phyloP scores from a whole-genome alignment of 2,797 vertebrate genomes.

The Sphenodon punctatus region DNA sequence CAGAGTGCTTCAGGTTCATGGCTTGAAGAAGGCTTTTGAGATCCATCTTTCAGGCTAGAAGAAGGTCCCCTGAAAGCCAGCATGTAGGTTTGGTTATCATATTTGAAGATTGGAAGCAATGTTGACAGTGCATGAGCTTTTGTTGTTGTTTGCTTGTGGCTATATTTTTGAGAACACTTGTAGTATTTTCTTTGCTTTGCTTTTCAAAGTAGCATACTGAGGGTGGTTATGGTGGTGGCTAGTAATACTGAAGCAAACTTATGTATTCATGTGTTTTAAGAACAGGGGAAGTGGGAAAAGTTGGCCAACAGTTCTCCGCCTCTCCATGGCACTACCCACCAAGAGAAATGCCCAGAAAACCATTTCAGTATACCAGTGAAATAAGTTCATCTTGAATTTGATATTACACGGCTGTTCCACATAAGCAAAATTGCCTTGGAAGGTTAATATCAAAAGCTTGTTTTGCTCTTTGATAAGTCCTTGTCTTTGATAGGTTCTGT shows the following conservation, averaged over 20 bases:
- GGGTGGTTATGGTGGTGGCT: slow-evolving; percentile 4
- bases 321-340: neutral
- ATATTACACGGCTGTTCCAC: neutral
- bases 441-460: neutral
- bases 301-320: slow-evolving; percentile 36
- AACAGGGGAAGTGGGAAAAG: neutral
- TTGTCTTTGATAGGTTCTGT: slow-evolving; percentile 82
- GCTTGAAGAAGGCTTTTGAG: too few relatives aligned
- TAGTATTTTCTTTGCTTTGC: neutral
- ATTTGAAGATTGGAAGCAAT: too few relatives aligned
- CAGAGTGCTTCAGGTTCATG: too few relatives aligned
- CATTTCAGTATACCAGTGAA: neutral
- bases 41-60: too few relatives aligned
- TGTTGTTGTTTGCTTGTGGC: too few relatives aligned
- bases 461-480: slow-evolving; percentile 31
- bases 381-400: fast-evolving
- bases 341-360: slow-evolving; percentile 3
- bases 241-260: neutral
- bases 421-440: neutral
- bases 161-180: too few relatives aligned
- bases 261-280: slow-evolving; percentile 25
- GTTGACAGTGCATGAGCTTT: too few relatives aligned
- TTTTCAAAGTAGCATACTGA: neutral
- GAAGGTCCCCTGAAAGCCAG: too few relatives aligned
- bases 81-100: too few relatives aligned